Conservation (phyloP, 2,113 vertebrate genomes). For the Galemys pyrenaicus region DNA sequence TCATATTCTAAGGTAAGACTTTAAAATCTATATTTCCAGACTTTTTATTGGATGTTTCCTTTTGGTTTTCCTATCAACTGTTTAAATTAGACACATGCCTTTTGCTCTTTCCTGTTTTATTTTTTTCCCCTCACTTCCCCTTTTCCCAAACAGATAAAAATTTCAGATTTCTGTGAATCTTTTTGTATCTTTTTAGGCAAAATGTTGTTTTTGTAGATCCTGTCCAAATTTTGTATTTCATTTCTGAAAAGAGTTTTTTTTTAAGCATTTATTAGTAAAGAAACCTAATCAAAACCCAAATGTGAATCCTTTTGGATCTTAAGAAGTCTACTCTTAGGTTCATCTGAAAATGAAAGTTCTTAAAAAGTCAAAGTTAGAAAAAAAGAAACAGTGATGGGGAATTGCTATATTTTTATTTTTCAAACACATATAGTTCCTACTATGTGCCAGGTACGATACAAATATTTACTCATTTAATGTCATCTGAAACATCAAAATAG, state of each 20-base stretch:
- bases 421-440: not conserved
- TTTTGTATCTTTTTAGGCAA: not conserved
- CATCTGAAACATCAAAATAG: not conserved
- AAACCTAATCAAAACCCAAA: not conserved
- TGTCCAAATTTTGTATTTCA: not conserved
- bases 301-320: not conserved
- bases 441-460: not conserved
- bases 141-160: constrained; percentile 13
- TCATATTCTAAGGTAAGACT: not conserved
- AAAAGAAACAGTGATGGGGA: not conserved
- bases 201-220: not conserved
- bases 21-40: not conserved
- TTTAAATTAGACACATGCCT: not conserved
- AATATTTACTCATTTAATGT: constrained; percentile 20
- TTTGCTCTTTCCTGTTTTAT: not conserved
- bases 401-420: constrained; percentile 4
- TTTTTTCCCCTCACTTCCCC: not conserved
- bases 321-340: not conserved
- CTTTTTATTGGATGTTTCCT: not conserved
- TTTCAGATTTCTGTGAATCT: not conserved
- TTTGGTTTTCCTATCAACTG: not conserved
- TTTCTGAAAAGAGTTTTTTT: constrained; percentile 6
- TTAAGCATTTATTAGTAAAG: not conserved
- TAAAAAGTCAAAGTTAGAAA: not conserved
- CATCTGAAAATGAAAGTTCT: not conserved